Base-by-base conservation (phyloP, 2,888 invertebrate genomes). In the Andrena minutula region DNA sequence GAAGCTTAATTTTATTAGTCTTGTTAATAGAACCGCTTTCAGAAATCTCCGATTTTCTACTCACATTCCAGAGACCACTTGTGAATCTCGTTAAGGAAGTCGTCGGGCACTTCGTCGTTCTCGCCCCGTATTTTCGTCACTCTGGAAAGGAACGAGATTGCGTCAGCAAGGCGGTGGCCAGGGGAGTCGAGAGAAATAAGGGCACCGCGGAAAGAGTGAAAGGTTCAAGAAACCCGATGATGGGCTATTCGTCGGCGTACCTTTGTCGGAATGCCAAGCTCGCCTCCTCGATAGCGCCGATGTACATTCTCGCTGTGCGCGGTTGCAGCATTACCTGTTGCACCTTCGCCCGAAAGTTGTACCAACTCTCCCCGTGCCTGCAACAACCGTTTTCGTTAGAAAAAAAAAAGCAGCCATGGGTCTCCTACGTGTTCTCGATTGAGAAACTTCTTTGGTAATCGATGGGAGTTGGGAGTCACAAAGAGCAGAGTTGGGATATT, bases 311-410 rank as follows among this genome's bases (percentile, higher is more conserved):
- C 0, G 97, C 97, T 0, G 96, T 96, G 63, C 96, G 95, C 0
- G 97, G 96, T 88, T 97, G 96, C 86, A 98, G 94, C 94, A 98
- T 96, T 26, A 97, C 96, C 89, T 97, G 96, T 68, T 97, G 97
- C 5, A 97, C 97, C 91, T 96, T 97, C 5, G 96, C 96, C 64
- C 98, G 95, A 85, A 97, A 96, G 69, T 96, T 95, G 90, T 97
- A 96, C 98, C 98, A 98, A 12, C 96, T 96, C 83, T 97, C 96
- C 1, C 97, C 98, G 90, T 98, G 97, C 0, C 98, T 98, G 93
- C 1, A 92, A 94, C 56, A 68, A 41, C 7, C 4, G 0, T 7
- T 35, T 71, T 53, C 23, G 8, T 68, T n/a, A 51, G 12, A 23
- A 16, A 23, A 26, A 53, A 41, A 0, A n/a, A n/a, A n/a, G n/a